Conservation (phyloP, 2,113 vertebrate species). For the Melospiza georgiana region DNA sequence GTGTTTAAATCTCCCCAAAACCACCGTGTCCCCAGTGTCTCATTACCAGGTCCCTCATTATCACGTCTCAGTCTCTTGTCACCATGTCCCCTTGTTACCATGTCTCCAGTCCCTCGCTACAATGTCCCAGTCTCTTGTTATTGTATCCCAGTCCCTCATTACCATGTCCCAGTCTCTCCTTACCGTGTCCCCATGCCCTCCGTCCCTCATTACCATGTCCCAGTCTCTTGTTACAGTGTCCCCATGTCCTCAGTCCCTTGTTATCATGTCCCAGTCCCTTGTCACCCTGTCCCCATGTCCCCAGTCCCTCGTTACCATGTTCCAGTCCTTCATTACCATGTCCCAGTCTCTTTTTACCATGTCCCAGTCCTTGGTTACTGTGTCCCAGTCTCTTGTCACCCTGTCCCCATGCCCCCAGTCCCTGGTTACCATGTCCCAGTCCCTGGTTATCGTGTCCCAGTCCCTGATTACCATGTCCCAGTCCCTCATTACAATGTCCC, state of each 20-base stretch:
- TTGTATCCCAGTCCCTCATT: too few species aligned
- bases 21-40: fast-evolving
- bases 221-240: neutral
- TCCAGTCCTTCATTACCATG: fast-evolving
- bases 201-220: too few species aligned
- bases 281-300: too few species aligned
- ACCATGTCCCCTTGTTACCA: too few species aligned
- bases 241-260: neutral
- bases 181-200: too few species aligned
- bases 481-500: too few species aligned
- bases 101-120: too few species aligned
- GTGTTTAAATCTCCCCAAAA: neutral
- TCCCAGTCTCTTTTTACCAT: fast-evolving
- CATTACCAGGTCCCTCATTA: fast-evolving
- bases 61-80: fast-evolving
- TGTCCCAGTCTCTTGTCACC: fast-evolving
- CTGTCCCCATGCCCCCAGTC: neutral
- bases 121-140: neutral
- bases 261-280: too few species aligned
- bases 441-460: neutral
- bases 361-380: fast-evolving
- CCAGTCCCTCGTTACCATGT: fast-evolving
- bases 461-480: fast-evolving
- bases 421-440: fast-evolving
- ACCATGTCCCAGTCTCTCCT: too few species aligned